These are phyloP conservation scores for Parauchenoglanis ngamensis DNA, from an alignment of 2,797 vertebrate genomes.

Conservation along the genomic window DNA sequence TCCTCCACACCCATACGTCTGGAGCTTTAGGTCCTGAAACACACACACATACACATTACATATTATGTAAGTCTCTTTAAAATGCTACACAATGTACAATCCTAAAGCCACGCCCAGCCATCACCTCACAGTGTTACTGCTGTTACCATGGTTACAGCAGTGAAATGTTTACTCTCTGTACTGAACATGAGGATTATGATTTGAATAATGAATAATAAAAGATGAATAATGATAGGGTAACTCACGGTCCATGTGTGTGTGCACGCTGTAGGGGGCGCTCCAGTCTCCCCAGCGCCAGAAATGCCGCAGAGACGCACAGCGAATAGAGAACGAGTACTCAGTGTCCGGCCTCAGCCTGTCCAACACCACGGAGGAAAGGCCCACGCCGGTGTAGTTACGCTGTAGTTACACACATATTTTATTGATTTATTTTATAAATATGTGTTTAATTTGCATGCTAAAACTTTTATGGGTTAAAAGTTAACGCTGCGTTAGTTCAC, in stretches of 20 bases:
- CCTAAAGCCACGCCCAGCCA: neutral
- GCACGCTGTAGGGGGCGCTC: slow-evolving; percentile 65
- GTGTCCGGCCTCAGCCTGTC: slow-evolving; percentile 65
- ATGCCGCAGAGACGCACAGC: slow-evolving; percentile 68
- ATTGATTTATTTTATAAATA: neutral
- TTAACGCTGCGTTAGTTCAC: neutral
- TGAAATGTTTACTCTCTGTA: neutral
- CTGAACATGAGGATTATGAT: neutral
- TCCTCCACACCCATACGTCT: slow-evolving; percentile 74
- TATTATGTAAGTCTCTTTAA: neutral
- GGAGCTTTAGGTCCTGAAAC: slow-evolving; percentile 70
- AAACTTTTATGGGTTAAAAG: neutral
- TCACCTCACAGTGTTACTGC: neutral
- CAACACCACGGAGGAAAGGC: slow-evolving; percentile 62
- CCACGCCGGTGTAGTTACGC: slow-evolving; percentile 66
- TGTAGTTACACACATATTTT: slow-evolving; percentile 44
- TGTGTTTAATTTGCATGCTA: neutral
- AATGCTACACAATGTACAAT: neutral
- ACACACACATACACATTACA: slow-evolving; percentile 14
- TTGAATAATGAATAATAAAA: too few species aligned
- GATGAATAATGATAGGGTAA: neutral
- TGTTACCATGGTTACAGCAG: neutral
- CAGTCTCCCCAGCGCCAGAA: slow-evolving; percentile 79
- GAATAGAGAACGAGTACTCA: slow-evolving; percentile 63
- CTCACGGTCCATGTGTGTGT: slow-evolving; percentile 69